Evolutionary conservation across 2,888 invertebrate genomes (phyloP), one percentile per base, ranked within the genome.

Genomic region (Junonia oenone): DNA sequence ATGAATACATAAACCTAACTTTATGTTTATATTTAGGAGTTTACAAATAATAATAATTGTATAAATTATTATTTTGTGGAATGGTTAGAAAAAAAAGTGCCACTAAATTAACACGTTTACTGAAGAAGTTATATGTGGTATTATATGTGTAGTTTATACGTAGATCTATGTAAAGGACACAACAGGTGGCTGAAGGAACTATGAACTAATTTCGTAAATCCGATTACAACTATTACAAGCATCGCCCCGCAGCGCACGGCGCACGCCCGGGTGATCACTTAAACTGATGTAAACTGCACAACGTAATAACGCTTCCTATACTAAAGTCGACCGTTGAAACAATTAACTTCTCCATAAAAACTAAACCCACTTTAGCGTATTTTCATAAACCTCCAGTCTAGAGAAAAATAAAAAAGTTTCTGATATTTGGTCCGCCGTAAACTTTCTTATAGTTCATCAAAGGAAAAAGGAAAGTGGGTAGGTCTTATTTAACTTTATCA

Each of bases 161-260:
- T n/a, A n/a, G n/a, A n/a, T n/a, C n/a, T n/a, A n/a, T n/a, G n/a
- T n/a, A n/a, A n/a, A n/a, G n/a, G n/a, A n/a, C 33, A 38, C 27
- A 37, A 47, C 22, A 56, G 61, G 56, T 56, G 57, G 58, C 51
- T 50, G 45, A 26, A 53, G 48, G 52, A 54, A 60, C 57, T 52
- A 17, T 37, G 47, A 63, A 62, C 58, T 64, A 63, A 63, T 63
- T 61, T 61, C 52, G 51, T 40, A 61, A 65, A 64, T 64, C 63
- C 55, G 61, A 58, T 63, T 64, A 61, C 50, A 58, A 61, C 61
- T 61, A 59, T 51, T 15, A 37, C 37, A 49, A 29, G 43, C 35
- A 49, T 52, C 52, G 46, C 19, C 45, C 49, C 29, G 45, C 13
- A 37, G 27, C 37, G 27, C 35, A 37, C 37, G 29, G 14, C 15